Evolutionary conservation across 2,113 vertebrate genomes (phyloP), one percentile per base, ranked within the genome.

Genomic region (Campylorhamphus procurvoides): DNA sequence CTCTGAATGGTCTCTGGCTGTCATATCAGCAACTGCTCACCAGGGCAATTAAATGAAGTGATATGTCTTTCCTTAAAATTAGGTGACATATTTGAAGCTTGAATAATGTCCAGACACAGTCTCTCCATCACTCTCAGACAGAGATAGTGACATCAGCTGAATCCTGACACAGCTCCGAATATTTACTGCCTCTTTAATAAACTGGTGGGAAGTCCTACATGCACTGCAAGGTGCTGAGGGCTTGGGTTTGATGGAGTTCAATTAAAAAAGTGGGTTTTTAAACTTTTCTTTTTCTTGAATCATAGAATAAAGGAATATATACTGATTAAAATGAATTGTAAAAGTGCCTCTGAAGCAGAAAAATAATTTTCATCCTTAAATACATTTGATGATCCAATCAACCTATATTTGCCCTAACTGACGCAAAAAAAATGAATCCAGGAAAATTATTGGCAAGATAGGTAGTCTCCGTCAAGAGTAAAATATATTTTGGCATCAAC

Each of bases 21-120:
- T 78, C 82, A 75, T 40, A 52, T 24, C 79, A 90, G 71, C 16
- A 74, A 39, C 55, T 74, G 67, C 63, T 90, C 31, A 60, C 62
- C 8, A 18, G 53, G 58, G 55, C 66, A 85, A 66, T 94, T 87
- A 82, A 72, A 82, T 44, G 23, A 83, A 49, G 64, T 58, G 35
- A 37, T 93, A 56, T 42, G 64, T 80, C 55, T 80, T 94, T 53
- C 31, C 49, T 84, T 75, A 88, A 84, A 95, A 88, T 81, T 72
- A 75, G 27, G 55, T 74, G 87, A 81, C 29, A 50, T 74, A 53
- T 77, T 71, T 86, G 72, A 94, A 68, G 28, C n/a, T 77, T 56
- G 52, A 83, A n/a, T 4, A 2, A 78, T 75, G 88, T 7, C 52
- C 37, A 71, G 47, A 52, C 62, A 78, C 37, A 55, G 47, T 27